A percentile compares a stretch with the other conserved stretches of the same genome.
Conservation (phyloP, 2,888 invertebrate species). For the Ormyrus thymus region DNA sequence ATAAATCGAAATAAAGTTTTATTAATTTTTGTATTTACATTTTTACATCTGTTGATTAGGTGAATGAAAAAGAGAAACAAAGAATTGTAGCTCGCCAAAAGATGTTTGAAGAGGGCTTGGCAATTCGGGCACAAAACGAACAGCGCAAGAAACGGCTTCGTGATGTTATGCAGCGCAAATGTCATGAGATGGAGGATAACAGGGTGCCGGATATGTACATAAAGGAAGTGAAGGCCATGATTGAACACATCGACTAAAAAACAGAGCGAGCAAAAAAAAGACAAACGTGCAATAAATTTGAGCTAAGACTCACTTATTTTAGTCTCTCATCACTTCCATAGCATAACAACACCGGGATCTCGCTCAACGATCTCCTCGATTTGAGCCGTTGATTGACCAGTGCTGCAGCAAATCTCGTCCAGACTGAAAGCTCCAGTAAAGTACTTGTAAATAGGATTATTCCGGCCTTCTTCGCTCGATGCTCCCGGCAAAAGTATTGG, state of each 20-base stretch:
- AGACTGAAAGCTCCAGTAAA: slow-evolving; percentile 88
- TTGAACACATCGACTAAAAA: slow-evolving; percentile 65
- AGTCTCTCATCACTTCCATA: slow-evolving; percentile 81
- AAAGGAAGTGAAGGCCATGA: slow-evolving; percentile 74
- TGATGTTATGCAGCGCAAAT: slow-evolving; percentile 77
- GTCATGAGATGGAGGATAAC: slow-evolving; percentile 78
- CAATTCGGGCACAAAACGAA: slow-evolving; percentile 79
- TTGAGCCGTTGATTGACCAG: slow-evolving; percentile 84
- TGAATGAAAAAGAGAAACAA: slow-evolving; percentile 82
- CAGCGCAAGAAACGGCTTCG: slow-evolving; percentile 77
- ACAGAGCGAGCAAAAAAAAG: neutral
- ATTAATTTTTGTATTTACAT: no score
- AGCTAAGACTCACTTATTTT: slow-evolving; percentile 1
- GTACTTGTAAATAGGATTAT: slow-evolving; percentile 77
- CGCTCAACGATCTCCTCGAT: slow-evolving; percentile 89
- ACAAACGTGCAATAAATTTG: neutral
- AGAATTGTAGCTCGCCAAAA: slow-evolving; percentile 79
- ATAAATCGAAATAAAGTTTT: neutral
- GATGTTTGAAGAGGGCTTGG: slow-evolving; percentile 82
- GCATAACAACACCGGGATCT: slow-evolving; percentile 87
- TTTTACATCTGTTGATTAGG: slow-evolving; percentile 60
- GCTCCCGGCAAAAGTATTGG: slow-evolving; percentile 69
- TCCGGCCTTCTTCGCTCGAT: slow-evolving; percentile 65
- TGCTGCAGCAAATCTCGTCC: slow-evolving; percentile 94
- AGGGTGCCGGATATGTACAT: slow-evolving; percentile 79